Percentiles rank a stretch among this genome's conserved stretches.
These are phyloP conservation scores for Taenioides sp. DNA, from an alignment of 2,797 vertebrate genomes.

Conservation along the genomic window DNA sequence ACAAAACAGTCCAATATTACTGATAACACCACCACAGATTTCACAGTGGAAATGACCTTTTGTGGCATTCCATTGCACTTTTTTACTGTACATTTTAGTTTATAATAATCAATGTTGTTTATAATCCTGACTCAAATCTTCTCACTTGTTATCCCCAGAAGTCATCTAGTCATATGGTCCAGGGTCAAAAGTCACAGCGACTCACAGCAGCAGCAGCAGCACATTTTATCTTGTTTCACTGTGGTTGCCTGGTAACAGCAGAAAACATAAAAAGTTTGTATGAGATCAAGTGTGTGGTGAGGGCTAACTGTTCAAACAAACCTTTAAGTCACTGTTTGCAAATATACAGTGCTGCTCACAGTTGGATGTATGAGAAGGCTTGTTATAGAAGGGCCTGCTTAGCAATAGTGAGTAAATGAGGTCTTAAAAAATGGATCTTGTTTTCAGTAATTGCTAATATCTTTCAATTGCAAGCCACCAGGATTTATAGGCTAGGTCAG, in stretches of 20 bases:
- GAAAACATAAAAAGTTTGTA: constrained; percentile 22
- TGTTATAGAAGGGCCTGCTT: background rate
- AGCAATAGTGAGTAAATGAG: background rate
- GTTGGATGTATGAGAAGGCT: background rate
- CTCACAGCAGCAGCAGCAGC: constrained; percentile 22
- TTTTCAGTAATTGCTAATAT: background rate
- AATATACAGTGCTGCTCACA: background rate
- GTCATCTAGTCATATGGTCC: constrained; percentile 36
- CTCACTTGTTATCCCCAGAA: constrained; percentile 19
- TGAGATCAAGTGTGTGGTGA: background rate
- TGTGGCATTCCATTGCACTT: background rate
- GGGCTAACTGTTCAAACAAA: constrained; percentile 3
- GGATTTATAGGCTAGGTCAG: background rate
- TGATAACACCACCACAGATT: constrained; percentile 51
- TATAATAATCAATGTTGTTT: background rate
- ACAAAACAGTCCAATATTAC: constrained; percentile 45
- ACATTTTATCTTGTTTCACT: constrained; percentile 26
- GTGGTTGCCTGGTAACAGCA: constrained; percentile 33
- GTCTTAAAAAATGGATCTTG: background rate
- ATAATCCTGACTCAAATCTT: constrained; percentile 19
- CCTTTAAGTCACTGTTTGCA: constrained; percentile 7
- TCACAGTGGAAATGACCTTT: constrained; percentile 33
- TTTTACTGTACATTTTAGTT: background rate
- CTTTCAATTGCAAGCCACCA: background rate
- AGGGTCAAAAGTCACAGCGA: constrained; percentile 59